Base-by-base conservation (phyloP, 2,888 invertebrate species). In the Entomobrya multifasciata region DNA sequence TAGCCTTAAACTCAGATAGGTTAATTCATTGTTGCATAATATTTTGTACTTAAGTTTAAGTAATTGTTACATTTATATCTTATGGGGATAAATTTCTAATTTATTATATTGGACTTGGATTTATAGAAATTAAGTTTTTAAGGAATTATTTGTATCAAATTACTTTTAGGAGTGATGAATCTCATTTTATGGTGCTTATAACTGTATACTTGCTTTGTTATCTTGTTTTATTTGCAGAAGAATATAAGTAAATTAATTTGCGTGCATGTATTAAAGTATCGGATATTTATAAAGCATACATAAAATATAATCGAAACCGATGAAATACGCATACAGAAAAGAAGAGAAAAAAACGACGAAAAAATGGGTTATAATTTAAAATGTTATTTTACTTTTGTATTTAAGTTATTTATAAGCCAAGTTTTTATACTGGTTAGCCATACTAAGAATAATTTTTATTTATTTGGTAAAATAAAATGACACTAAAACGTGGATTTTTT, bases 111-210 rank as follows among this genome's bases (percentile, higher is more conserved):
- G 22, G 67, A 67, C 67, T 67, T 67, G 67, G 67, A 67, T 67
- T 67, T n/a, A 65, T 57, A 10, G n/a, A n/a, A n/a, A n/a, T n/a
- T 27, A 60, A 27, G 27, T 60, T 11, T 60, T 10, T 25, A 78
- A 44, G 13, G 49, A 52, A 52, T 10, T 52, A 25, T 72, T 49
- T 52, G 8, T 13, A 60, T 25, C 36, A 47, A 47, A 20, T 27
- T 11, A 30, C 55, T 41, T 36, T 25, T 70, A 57, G 52, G 57
- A 6, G 25, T 49, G 15, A n/a, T 27, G 81, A 81, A 44, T 81
- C 81, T 81, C 81, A 67, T 80, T 80, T 57, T 78, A 79, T 81
- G 81, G 81, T 81, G 81, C 81, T 81, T 81, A 41, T 80, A 81
- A 72, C 70, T 72, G 70, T 81, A 81, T 57, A 55, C n/a, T 44